A percentile compares a stretch with the other conserved stretches of the same genome.
Evolutionary conservation across 2,113 vertebrate genomes (phyloP).

Genomic region (Ceyx melanurus): DNA sequence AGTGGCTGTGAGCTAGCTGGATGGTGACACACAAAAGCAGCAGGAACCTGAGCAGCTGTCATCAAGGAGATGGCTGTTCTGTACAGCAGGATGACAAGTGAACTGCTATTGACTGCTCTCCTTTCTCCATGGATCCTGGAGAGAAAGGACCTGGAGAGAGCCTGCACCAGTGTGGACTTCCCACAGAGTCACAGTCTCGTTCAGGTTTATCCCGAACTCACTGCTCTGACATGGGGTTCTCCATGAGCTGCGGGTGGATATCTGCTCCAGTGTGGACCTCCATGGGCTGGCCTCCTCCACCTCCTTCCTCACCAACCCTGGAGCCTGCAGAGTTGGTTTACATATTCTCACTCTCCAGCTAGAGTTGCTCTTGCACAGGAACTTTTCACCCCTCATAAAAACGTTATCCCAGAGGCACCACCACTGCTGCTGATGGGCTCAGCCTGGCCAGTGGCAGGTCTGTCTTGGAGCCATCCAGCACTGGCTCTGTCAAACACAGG

Average conservation of each 20-base stretch:
- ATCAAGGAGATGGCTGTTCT: neutral
- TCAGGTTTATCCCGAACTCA: too few species aligned
- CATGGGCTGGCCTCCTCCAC: neutral
- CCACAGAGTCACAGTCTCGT: neutral
- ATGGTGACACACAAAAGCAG: neutral
- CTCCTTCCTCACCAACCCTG: neutral
- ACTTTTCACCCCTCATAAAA: neutral
- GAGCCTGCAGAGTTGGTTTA: neutral
- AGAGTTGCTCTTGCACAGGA: neutral
- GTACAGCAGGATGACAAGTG: neutral
- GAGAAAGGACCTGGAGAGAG: too few species aligned
- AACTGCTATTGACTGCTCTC: neutral
- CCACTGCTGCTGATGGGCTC: neutral
- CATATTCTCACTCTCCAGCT: neutral
- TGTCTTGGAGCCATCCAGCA: neutral
- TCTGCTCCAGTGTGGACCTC: neutral
- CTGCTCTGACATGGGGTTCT: neutral
- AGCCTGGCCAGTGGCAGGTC: neutral
- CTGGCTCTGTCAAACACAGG: fast-evolving
- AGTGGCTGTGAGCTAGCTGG: neutral
- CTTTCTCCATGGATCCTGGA: neutral
- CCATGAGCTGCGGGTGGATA: neutral
- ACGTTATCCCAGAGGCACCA: neutral
- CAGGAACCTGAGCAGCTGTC: neutral
- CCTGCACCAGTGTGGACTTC: neutral